Percentiles rank a stretch among this genome's conserved stretches.
Evolutionary conservation across 2,797 vertebrate genomes (phyloP).

Genomic region (Chaetophractus vellerosus): DNA sequence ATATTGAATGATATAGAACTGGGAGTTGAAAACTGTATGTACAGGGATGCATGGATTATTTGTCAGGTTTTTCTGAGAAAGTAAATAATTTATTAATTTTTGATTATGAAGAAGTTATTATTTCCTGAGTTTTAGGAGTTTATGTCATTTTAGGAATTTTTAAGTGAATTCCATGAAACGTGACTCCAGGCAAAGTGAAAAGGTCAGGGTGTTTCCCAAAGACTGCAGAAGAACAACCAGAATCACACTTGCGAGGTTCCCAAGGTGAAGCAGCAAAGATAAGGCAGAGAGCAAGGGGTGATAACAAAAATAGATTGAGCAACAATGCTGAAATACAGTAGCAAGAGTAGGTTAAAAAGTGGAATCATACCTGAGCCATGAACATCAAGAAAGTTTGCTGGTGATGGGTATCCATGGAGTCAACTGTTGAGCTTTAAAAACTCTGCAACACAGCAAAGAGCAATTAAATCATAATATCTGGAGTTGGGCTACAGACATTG

Average conservation of each 20-base stretch:
- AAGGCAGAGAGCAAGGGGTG: not conserved
- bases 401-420: not conserved
- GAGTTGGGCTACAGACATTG: not conserved
- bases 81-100: not conserved
- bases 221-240: not conserved
- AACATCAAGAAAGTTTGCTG: not conserved
- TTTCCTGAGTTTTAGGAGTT: not conserved
- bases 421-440: not conserved
- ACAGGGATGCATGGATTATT: not conserved
- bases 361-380: accelerated
- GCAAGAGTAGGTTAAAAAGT: not conserved
- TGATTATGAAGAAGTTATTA: not conserved
- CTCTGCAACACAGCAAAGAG: not conserved
- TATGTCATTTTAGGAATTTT: not conserved
- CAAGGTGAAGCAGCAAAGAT: not conserved
- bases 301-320: not conserved
- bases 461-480: not conserved
- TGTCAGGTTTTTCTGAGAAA: not conserved
- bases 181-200: not conserved
- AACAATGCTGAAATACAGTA: not conserved
- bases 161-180: not conserved
- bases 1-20: not conserved
- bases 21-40: not conserved
- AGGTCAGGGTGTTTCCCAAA: not conserved
- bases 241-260: not conserved